These are phyloP conservation scores for Lontra canadensis DNA, from an alignment of 2,113 vertebrate genomes.

Conservation along the genomic window DNA sequence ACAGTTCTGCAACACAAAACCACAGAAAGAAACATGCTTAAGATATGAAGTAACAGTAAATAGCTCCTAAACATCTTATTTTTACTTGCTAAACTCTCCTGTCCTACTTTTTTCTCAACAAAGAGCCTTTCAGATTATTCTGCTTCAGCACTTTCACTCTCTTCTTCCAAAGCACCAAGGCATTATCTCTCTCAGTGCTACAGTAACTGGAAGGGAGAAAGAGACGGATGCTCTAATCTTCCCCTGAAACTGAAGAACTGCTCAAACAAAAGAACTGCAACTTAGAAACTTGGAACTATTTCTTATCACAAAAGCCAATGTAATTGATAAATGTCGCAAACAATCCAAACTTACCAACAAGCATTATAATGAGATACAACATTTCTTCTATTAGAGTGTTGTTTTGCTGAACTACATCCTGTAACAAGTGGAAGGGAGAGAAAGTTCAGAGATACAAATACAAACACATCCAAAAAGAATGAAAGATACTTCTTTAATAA, in stretches of 20 bases:
- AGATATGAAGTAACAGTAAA: background rate
- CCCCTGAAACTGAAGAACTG: background rate
- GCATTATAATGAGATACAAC: slow-evolving; percentile 97
- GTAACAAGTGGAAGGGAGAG: slow-evolving; percentile 43
- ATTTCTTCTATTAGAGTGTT: slow-evolving; percentile 99
- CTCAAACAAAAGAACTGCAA: background rate
- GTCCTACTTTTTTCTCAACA: background rate
- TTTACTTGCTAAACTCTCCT: background rate
- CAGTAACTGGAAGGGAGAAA: background rate
- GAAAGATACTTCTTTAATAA: background rate
- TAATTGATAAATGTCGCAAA: slow-evolving; percentile 1
- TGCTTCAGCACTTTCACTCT: background rate
- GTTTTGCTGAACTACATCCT: slow-evolving; percentile 98
- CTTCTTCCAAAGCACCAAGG: background rate
- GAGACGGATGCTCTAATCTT: background rate
- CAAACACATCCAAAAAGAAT: background rate
- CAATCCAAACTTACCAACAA: slow-evolving; percentile 91
- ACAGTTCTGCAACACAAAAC: background rate
- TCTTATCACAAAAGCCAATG: background rate
- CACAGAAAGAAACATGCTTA: background rate
- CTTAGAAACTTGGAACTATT: background rate
- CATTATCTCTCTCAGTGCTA: background rate
- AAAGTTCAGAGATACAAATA: slow-evolving; percentile 25
- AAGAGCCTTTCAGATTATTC: background rate
- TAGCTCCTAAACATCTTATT: background rate